These are phyloP conservation scores for Armadillidium nasatum DNA, from an alignment of 1,140 invertebrate species.

Conservation along the genomic window DNA sequence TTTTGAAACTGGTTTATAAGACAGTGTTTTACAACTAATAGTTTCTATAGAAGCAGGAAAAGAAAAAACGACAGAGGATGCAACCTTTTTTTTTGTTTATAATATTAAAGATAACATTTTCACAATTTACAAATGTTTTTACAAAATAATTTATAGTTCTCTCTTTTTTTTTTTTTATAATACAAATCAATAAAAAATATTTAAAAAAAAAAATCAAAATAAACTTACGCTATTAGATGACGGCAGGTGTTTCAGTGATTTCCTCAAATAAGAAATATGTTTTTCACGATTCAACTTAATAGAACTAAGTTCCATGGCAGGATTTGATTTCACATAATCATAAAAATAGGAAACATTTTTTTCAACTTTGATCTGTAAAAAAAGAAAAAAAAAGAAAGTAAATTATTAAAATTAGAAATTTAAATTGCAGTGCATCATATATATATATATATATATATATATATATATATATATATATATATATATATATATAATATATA, in stretches of 20 bases:
- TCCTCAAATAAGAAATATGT: not conserved
- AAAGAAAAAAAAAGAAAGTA: not conserved
- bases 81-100: no score
- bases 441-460: no score
- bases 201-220: not conserved
- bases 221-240: not conserved
- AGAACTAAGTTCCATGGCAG: not conserved
- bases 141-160: not conserved
- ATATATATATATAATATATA: no score
- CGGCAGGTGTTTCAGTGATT: not conserved
- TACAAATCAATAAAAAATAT: not conserved
- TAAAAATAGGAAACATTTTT: not conserved
- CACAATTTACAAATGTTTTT: not conserved
- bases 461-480: no score
- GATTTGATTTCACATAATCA: conserved; percentile 2
- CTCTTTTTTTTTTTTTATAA: no score
- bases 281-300: not conserved
- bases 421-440: no score
- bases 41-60: not conserved
- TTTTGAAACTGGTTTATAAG: no score
- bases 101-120: not conserved
- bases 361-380: not conserved
- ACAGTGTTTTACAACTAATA: no score
- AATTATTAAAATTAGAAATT: no score
- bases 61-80: not conserved